Evolutionary conservation across 1,140 invertebrate species (phyloP), one percentile per base, ranked within the genome.

Genomic region (Lutraria rhynchaena): DNA sequence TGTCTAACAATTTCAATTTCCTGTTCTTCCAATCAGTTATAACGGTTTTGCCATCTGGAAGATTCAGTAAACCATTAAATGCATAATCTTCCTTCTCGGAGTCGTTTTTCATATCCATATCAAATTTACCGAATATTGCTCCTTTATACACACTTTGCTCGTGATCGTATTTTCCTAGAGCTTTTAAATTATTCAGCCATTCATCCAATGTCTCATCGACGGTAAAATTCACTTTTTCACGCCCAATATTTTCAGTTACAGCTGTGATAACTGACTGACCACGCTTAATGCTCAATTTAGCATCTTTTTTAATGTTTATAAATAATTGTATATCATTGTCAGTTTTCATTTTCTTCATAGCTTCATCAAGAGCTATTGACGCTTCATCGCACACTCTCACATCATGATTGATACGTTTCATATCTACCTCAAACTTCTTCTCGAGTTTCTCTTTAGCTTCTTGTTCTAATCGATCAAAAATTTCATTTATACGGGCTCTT

Each of bases 21-120:
- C 67, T 69, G 37, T 80, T 80, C 2, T 80, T 80, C 65, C 63
- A 70, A 37, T 80, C 76, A 13, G 61, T 70, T 5, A 80, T 37
- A 9, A 80, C 35, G 9, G 61, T 67, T 1, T 46, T 46, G 9
- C 75, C 75, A 17, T 78, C 35, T 0, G 75, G 61, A 17, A 78
- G 60, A 24, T 78, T 78, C 41, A 63, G 19, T 13, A 46, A 67
- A 53, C 49, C 60, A 58, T 78, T 78, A 35, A 78, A 78, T 11
- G 35, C 75, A 57, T 78, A 78, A 24, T 78, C 46, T 0, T 61
- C 49, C 27, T 67, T n/a, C 15, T 78, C 75, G 41, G 61, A 0
- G 31, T 78, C 75, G 35, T 27, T 63, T 49, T 78, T 78, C 24
- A 33, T 17, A 53, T 63, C 49, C 17, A 49, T 29, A 27, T 78